These are phyloP conservation scores for Notamacropus eugenii DNA, from an alignment of 2,797 vertebrate species.

Conservation along the genomic window DNA sequence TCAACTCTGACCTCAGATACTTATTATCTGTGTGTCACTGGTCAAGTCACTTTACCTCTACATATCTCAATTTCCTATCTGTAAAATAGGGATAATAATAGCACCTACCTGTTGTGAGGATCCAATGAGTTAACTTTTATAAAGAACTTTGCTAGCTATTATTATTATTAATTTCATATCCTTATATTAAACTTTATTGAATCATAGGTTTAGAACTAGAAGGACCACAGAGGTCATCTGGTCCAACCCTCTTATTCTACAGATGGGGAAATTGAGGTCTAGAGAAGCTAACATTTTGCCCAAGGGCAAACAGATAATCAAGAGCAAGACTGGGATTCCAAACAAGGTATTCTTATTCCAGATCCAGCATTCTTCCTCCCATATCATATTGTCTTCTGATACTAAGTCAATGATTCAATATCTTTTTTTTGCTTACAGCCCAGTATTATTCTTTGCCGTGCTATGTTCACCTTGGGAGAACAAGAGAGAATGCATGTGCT, in stretches of 20 bases:
- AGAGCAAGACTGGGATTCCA: background rate
- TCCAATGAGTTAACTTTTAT: background rate
- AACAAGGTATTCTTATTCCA: background rate
- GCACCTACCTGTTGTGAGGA: background rate
- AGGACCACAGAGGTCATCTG: background rate
- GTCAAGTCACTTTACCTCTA: background rate
- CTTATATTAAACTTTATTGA: background rate
- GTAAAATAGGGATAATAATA: background rate
- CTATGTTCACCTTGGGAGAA: background rate
- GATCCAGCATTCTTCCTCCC: background rate
- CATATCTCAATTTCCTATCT: background rate
- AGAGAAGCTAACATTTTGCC: background rate
- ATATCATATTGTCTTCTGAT: background rate
- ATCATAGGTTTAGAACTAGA: background rate
- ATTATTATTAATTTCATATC: background rate
- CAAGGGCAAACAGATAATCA: background rate
- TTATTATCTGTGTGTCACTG: background rate
- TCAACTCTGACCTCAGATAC: background rate
- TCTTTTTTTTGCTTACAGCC: background rate
- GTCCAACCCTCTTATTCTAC: background rate
- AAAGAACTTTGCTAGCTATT: background rate
- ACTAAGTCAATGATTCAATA: background rate
- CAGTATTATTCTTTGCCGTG: background rate
- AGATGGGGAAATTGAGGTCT: background rate
- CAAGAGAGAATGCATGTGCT: background rate